Base-by-base conservation (phyloP, 2,888 invertebrate species). In the Chymomyza procnemis region DNA sequence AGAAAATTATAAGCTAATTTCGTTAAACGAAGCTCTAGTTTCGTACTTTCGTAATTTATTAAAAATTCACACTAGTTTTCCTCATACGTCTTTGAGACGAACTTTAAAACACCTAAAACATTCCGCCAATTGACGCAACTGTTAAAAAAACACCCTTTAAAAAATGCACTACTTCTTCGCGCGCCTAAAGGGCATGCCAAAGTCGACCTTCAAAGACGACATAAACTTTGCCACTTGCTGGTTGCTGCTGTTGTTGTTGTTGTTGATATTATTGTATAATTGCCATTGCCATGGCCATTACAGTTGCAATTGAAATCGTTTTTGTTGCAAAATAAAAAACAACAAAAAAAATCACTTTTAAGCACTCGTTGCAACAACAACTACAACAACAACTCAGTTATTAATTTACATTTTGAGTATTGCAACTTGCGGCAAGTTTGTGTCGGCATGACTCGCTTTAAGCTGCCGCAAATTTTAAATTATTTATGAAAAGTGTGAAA, bases 391-490 rank as follows among this genome's bases (percentile, higher is more conserved):
- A 41, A 12, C 34, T 54, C 41, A 64, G 54, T 21, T 59, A 60
- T 52, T 14, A 69, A 69, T 52, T 57, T 46, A 19, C 61, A 19
- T 68, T 12, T 30, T 56, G 26, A 14, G 21, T 12, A 8, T 41
- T 56, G 41, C 41, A 68, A 55, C 34, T 56, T 8, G 16, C 6
- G 12, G 34, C 34, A 41, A 41, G 19, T 6, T 2, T 14, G 14
- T 41, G 21, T 52, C 41, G 41, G 34, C 50, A 22, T 62, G 57
- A 72, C 58, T 66, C 61, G 56, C 69, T 73, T 85, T 74, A 74
- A 85, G 78, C 67, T 68, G 78, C 75, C 78, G 60, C 75, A 83
- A 75, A 83, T 70, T 66, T 73, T 78, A 73, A 78, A 83, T 85
- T 83, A 85, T 78, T 83, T 80, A 83, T 80, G 67, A 64, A 41